Evolutionary conservation across 1,140 invertebrate genomes (phyloP), one percentile per base, ranked within the genome.

Genomic region (Kradibia gibbosae): DNA sequence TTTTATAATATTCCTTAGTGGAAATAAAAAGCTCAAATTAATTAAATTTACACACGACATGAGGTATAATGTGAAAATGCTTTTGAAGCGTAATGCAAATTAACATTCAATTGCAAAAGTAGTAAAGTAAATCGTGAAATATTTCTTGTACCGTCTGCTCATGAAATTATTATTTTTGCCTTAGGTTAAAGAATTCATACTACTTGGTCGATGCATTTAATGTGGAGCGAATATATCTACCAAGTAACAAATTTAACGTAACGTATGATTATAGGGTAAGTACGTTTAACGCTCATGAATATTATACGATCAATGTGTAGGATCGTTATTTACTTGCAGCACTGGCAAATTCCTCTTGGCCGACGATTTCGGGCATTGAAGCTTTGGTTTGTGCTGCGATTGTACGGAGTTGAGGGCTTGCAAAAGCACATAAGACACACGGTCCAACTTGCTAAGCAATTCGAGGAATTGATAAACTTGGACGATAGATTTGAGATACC

Each of bases 301-400:
- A 36, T 72, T 17, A 72, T 39, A 55, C 8, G 13, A 45, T 70
- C 48, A 60, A 79, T 62, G 31, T 28, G n/a, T 74, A 70, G 34
- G 0, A 34, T 70, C 3, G 0, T 50, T 7, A 53, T 71, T 13
- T 57, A 65, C 74, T 75, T 87, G n/a, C 89, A 98, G 93, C 96
- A 99, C 87, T 98, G 97, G 96, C 97, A 98, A 91, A 98, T 99
- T 86, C 94, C 97, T 17, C 89, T 99, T 53, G 97, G 97, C 8
- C 92, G 98, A 74, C 92, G 97, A 84, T 99, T 99, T 87, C 93
- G 98, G 31, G 94, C 98, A 0, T 90, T 99, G 8, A 99, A 99
- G 90, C 89, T 99, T 3, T 99, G 98, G 98, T 98, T 98, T 83
- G 97, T 98, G 0, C 89, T 99, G 72, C 93, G 97, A 83, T 92